phyloP scores from a whole-genome alignment of 2,113 vertebrate species.

The Paedocypris sp. region DNA sequence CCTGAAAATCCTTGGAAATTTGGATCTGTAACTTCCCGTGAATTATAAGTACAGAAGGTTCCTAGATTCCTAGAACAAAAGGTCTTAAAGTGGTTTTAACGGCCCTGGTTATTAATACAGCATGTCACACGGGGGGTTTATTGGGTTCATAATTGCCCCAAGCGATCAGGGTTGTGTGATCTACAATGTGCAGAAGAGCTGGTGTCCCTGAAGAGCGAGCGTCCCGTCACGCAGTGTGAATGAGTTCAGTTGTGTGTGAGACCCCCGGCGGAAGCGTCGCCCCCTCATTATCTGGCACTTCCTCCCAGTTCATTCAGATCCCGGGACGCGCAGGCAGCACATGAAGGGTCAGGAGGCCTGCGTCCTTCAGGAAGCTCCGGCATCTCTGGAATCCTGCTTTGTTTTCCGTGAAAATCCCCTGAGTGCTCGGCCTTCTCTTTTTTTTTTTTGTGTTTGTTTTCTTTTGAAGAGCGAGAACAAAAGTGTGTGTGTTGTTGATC shows the following conservation, averaged over 20 bases:
- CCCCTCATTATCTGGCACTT: background rate
- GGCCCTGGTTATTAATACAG: slow-evolving; percentile 20
- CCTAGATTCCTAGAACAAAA: background rate
- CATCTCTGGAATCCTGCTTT: slow-evolving; percentile 34
- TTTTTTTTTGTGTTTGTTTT: slow-evolving; percentile 1
- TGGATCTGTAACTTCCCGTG: background rate
- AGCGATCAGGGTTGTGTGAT: background rate
- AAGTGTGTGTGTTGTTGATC: slow-evolving; percentile 4
- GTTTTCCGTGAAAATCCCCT: slow-evolving; percentile 22
- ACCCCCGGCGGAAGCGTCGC: background rate
- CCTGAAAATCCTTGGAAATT: background rate
- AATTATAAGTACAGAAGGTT: background rate
- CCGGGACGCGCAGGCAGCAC: background rate
- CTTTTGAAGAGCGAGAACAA: background rate
- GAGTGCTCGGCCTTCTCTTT: too few relatives aligned
- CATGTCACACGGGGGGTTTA: background rate
- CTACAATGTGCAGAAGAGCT: background rate
- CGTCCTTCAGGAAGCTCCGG: slow-evolving; percentile 12
- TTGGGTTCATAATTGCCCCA: background rate
- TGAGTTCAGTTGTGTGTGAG: background rate
- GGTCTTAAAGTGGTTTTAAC: background rate
- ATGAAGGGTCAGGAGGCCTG: background rate
- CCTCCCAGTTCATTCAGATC: slow-evolving; percentile 4
- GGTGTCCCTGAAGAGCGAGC: background rate
- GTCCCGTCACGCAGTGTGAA: background rate